A percentile compares a stretch with the other conserved stretches of the same genome.
phyloP scores from a whole-genome alignment of 1,140 invertebrate genomes.

The Drosophila rufa region DNA sequence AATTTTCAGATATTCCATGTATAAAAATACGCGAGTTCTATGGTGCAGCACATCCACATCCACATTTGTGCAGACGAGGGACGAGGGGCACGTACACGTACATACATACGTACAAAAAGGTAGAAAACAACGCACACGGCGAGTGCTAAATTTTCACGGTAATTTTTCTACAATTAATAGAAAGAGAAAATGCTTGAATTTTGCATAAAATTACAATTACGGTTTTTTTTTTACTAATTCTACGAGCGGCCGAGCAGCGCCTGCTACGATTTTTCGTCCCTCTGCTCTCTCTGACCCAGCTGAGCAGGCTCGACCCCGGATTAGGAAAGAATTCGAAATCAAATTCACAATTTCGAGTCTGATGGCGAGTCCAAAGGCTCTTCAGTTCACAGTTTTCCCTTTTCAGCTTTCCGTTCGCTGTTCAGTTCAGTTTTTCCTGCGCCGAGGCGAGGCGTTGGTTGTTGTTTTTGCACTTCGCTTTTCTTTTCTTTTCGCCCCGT shows the following conservation, averaged over 20 bases:
- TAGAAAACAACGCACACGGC: slow-evolving; percentile 67
- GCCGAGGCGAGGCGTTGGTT: slow-evolving; percentile 65
- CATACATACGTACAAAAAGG: slow-evolving; percentile 73
- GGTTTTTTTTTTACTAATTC: slow-evolving; percentile 47
- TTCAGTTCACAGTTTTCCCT: slow-evolving; percentile 3
- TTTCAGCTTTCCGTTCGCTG: slow-evolving; percentile 6
- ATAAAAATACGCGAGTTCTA: slow-evolving; percentile 63
- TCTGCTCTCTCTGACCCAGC: slow-evolving; percentile 17
- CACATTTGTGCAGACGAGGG: slow-evolving; percentile 62
- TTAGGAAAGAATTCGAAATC: background rate
- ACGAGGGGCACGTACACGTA: slow-evolving; percentile 64
- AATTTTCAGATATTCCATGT: slow-evolving; percentile 57
- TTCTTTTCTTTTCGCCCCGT: slow-evolving; percentile 39
- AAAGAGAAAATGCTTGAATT: slow-evolving; percentile 73
- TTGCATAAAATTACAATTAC: slow-evolving; percentile 64
- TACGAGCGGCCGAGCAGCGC: slow-evolving; percentile 58
- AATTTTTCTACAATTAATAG: slow-evolving; percentile 79
- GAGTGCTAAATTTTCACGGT: slow-evolving; percentile 80
- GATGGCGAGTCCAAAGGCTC: slow-evolving; percentile 8
- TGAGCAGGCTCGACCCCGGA: slow-evolving; percentile 16
- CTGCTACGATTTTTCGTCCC: slow-evolving; percentile 48
- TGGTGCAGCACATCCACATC: slow-evolving; percentile 63
- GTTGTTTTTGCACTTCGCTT: slow-evolving; percentile 58
- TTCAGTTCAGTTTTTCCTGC: slow-evolving; percentile 19
- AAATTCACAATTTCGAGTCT: slow-evolving; percentile 5